phyloP scores from a whole-genome alignment of 2,797 vertebrate species.

The Furcifer pardalis region DNA sequence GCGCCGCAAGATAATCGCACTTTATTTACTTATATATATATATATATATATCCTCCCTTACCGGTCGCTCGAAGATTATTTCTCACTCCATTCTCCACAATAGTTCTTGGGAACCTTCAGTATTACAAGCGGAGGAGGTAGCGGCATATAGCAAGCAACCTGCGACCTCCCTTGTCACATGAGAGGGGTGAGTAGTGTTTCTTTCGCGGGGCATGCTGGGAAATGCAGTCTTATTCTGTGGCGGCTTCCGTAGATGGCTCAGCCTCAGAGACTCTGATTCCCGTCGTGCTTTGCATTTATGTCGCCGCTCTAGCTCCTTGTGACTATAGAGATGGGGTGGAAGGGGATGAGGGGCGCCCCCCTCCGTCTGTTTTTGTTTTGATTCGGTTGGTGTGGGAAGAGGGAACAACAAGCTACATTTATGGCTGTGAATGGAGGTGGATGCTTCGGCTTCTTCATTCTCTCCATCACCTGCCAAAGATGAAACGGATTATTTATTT shows the following conservation, averaged over 20 bases:
- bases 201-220: not conserved
- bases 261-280: not conserved
- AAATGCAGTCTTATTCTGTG: not conserved
- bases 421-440: not conserved
- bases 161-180: not conserved
- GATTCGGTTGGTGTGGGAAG: no score
- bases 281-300: not conserved
- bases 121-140: not conserved
- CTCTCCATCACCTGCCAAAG: not conserved
- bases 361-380: not conserved
- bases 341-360: not conserved
- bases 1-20: not conserved
- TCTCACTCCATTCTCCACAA: not conserved
- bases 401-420: no score
- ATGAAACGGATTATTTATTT: not conserved
- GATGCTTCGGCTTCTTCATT: no score
- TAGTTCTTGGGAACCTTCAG: no score
- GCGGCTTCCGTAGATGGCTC: fast-evolving
- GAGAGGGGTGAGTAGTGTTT: not conserved
- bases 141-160: not conserved
- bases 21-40: no score
- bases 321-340: not conserved
- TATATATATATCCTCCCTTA: not conserved
- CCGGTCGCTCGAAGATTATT: not conserved
- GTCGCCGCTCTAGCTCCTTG: not conserved